Evolutionary conservation across 2,797 vertebrate species (phyloP).

Genomic region (Pangasius larnaudii): DNA sequence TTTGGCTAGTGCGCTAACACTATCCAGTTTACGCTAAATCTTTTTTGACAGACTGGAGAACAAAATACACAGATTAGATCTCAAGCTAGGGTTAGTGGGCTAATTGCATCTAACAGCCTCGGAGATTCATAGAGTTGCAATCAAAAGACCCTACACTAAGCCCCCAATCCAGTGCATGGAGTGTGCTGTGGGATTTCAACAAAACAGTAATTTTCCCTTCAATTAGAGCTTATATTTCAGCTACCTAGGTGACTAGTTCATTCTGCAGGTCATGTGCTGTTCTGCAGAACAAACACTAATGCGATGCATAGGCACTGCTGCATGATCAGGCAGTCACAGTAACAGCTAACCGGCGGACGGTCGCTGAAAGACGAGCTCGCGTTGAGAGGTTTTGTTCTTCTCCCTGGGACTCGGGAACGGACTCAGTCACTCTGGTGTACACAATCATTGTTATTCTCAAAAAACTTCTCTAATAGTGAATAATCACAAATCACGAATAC

Average conservation of each 20-base stretch:
- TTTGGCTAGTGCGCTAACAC: no score
- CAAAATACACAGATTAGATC: slow-evolving; percentile 8
- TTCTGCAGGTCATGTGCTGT: neutral
- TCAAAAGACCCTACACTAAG: neutral
- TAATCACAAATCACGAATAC: neutral
- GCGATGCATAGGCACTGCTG: neutral
- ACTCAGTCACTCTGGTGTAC: neutral
- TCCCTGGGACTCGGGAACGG: neutral
- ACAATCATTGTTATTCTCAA: neutral
- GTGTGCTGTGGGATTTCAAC: neutral
- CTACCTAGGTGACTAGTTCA: no score
- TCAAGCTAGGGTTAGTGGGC: no score
- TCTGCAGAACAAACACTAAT: neutral
- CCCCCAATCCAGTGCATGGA: neutral
- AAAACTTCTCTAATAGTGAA: neutral
- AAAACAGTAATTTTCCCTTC: neutral
- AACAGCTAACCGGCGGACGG: neutral
- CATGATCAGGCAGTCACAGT: neutral
- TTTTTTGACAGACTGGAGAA: neutral
- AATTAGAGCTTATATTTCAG: neutral
- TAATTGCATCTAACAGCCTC: neutral
- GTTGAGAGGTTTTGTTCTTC: neutral
- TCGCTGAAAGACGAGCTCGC: neutral
- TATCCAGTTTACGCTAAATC: neutral
- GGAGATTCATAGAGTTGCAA: neutral